Base-by-base conservation (phyloP, 2,888 invertebrate genomes). In the Scaptomyza flava region DNA sequence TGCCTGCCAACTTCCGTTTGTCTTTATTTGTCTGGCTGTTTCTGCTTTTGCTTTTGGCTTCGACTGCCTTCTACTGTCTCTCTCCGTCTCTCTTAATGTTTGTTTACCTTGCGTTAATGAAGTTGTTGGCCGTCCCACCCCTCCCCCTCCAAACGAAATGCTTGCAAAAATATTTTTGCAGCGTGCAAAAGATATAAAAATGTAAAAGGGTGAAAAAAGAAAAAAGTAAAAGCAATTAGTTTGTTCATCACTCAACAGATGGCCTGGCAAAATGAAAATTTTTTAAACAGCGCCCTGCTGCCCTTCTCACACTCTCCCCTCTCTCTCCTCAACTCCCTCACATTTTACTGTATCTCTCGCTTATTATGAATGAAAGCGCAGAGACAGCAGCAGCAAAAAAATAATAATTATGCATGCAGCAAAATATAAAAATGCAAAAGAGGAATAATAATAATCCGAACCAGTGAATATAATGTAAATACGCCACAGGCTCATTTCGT, bases 231-330 rank as follows among this genome's bases (percentile, higher is more conserved):
- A 88, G 88, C 89, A 88, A 88, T 88, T 88, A 88, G 89, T 88
- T 86, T 82, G 86, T 78, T 89, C 87, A 87, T 79, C 84, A 84
- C 86, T 88, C 89, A 89, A 77, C 88, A 89, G 88, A 82, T 88
- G 87, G 84, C 82, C 71, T 60, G 72, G 77, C 72, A 72, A 79
- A 81, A 78, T 78, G 83, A 72, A 81, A 76, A 75, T 82, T 77
- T 77, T 75, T 75, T 77, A 81, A 76, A 67, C 72, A 73, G 64
- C 65, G 36, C 36, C 52, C 63, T 12, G 20, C 50, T 11, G 38
- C 27, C 12, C 34, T 8, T 7, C 38, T 5, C 50, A 17, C 17
- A 17, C 17, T 17, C 17, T 17, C 17, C 17, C 1, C 17, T 14
- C 58, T 17, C 47, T 14, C 57, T 43, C 31, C 7, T 14, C 17